A percentile compares a stretch with the other conserved stretches of the same genome.
Conservation (phyloP, 1,140 invertebrate genomes). For the Proctacanthus coquilletti region DNA sequence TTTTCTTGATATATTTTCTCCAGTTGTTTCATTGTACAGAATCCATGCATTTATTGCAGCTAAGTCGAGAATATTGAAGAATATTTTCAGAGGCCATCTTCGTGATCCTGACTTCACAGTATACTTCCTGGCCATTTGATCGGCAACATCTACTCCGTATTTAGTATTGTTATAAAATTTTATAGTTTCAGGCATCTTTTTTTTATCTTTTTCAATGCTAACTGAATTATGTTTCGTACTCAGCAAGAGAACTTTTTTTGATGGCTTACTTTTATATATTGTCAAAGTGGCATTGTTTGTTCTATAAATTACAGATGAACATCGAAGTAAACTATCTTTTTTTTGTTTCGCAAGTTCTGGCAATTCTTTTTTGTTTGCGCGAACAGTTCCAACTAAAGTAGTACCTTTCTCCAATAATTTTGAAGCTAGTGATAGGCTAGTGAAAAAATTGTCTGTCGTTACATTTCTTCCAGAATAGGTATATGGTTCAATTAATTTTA, state of each 20-base stretch:
- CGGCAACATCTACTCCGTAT: no score
- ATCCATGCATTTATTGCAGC: conserved; percentile 11
- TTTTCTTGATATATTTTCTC: conserved; percentile 8
- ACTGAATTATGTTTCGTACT: conserved; percentile 2
- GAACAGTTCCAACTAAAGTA: conserved; percentile 17
- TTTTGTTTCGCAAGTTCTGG: conserved; percentile 6
- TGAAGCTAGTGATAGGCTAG: conserved; percentile 13
- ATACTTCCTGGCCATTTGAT: conserved; percentile 3
- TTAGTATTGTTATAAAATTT: no score
- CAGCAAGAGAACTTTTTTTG: not conserved
- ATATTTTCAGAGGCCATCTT: conserved; percentile 5
- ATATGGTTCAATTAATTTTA: conserved; percentile 12
- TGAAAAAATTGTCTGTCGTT: conserved; percentile 18
- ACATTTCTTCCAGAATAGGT: conserved; percentile 14
- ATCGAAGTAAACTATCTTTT: conserved; percentile 9
- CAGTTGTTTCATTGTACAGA: conserved; percentile 7
- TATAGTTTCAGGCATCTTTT: no score
- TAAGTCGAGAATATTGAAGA: conserved; percentile 16
- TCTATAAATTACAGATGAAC: conserved; percentile 9
- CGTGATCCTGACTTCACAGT: not conserved
- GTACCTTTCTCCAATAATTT: conserved; percentile 11
- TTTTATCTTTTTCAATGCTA: not conserved
- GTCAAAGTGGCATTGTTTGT: no score
- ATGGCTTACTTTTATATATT: no score
- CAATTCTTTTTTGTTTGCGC: conserved; percentile 19